phyloP scores from a whole-genome alignment of 2,797 vertebrate species.

The Mareca strepera region DNA sequence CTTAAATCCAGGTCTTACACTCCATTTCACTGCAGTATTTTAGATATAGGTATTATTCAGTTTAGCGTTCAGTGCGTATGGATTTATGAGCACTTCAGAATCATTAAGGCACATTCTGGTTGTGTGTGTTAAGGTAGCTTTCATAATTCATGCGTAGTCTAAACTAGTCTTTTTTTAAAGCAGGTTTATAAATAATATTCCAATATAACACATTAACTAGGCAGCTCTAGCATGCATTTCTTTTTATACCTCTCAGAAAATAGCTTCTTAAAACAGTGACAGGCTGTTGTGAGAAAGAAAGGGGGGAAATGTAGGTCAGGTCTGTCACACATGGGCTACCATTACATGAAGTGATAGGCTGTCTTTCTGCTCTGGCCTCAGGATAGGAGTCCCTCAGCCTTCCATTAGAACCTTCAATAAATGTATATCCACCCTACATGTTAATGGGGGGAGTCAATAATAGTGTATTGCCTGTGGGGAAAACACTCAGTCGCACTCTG shows the following conservation, averaged over 20 bases:
- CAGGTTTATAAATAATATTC: constrained; percentile 64
- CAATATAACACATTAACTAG: constrained; percentile 58
- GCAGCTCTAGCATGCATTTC: constrained; percentile 69
- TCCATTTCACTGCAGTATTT: constrained; percentile 18
- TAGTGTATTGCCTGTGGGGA: constrained; percentile 85
- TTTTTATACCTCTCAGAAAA: constrained; percentile 79
- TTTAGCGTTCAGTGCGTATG: not conserved
- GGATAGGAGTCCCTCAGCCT: constrained; percentile 90
- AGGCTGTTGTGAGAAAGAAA: constrained; percentile 83
- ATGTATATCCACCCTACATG: constrained; percentile 84
- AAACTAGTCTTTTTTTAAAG: constrained; percentile 50
- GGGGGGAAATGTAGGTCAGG: constrained; percentile 93
- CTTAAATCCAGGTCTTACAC: not conserved
- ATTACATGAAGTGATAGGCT: constrained; percentile 89
- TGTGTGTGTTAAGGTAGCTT: constrained; percentile 4
- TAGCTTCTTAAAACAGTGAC: constrained; percentile 80
- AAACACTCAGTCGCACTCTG: constrained; percentile 73
- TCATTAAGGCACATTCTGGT: not conserved
- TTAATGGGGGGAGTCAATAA: constrained; percentile 87
- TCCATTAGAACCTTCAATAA: constrained; percentile 89
- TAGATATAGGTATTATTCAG: not conserved
- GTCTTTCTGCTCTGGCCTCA: constrained; percentile 84
- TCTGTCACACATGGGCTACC: constrained; percentile 89
- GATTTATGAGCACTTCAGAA: constrained; percentile 16
- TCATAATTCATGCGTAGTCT: constrained; percentile 27